Base-by-base conservation (phyloP, 2,888 invertebrate genomes). In the Pristionchus maxplancki region DNA sequence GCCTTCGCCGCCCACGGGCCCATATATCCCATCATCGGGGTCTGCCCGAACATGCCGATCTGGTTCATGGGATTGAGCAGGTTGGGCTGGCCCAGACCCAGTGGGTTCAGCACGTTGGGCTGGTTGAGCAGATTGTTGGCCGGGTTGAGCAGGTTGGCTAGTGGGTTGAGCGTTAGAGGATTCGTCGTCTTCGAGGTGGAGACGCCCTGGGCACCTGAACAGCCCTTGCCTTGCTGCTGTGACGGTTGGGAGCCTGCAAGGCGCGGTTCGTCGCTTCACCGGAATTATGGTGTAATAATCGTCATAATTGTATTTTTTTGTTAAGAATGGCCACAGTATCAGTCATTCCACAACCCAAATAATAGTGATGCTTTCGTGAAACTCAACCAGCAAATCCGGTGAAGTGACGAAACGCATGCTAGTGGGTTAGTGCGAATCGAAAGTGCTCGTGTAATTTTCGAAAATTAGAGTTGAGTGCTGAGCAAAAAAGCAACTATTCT, bases 181-280 rank as follows among this genome's bases (percentile, higher is more conserved):
- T 50, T 53, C n/a, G 53, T 44, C 34, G 82, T 83, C 82, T 83
- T 83, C 53, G 82, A 83, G 20, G 82, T 83, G 28, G 82, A 83
- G 0, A 34, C 82, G 50, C 82, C 82, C 24, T 83, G 50, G 20
- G 44, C 78, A 78, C 78, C 78, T 78, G 78, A 78, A 78, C 78
- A 78, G 78, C 78, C 78, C 28, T 78, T 78, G 78, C 78, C 48
- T 44, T 44, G n/a, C 37, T 74, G 71, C n/a, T 31, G n/a, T 15
- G 78, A 78, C 37, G 78, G 78, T 53, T 50, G 53, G 1, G 81
- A 31, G 53, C 83, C 83, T 83, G 83, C 58, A 83, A 83, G 34
- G 4, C 0, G 50, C 0, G 13, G 3, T 17, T n/a, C 28, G 2
- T 48, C 37, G n/a, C 40, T 40, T 31, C 34, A 40, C 20, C 34